Percentiles rank a stretch among this genome's conserved stretches.
Evolutionary conservation across 2,113 vertebrate genomes (phyloP).

Genomic region (Synchiropus splendidus): DNA sequence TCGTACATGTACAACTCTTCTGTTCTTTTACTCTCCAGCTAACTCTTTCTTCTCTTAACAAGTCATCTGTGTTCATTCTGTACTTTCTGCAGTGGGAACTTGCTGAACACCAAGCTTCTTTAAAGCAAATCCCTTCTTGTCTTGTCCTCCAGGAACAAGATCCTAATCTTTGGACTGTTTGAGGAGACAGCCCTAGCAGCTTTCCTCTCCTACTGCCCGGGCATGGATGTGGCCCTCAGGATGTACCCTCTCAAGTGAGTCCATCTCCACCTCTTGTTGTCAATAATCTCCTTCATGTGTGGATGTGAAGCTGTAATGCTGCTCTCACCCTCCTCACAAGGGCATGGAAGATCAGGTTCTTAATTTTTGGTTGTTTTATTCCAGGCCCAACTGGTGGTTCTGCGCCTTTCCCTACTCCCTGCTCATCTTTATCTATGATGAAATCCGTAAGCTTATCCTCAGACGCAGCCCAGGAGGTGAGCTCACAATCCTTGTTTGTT

Average conservation of each 20-base stretch:
- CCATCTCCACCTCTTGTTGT: not conserved
- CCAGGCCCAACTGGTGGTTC: conserved; percentile 76
- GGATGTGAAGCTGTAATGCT: not conserved
- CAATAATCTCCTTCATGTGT: not conserved
- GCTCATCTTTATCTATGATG: conserved; percentile 78
- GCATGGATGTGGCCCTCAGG: conserved; percentile 73
- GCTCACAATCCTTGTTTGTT: conserved; percentile 20
- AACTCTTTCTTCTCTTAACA: too few relatives aligned
- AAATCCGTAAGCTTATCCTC: conserved; percentile 75
- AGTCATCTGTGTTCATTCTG: too few relatives aligned
- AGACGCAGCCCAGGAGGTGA: conserved; percentile 75
- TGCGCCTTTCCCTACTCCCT: conserved; percentile 75
- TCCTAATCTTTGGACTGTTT: conserved; percentile 74
- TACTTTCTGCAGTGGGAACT: too few relatives aligned
- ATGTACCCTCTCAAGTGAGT: conserved; percentile 77
- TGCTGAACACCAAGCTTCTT: too few relatives aligned
- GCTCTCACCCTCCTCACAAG: not conserved
- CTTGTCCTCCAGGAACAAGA: conserved; percentile 66
- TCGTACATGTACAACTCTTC: too few relatives aligned
- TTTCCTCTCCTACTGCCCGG: conserved; percentile 74
- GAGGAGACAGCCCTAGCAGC: conserved; percentile 75
- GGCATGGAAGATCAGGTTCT: conserved; percentile 16
- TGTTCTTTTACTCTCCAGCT: too few relatives aligned
- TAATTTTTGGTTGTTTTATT: conserved; percentile 17
- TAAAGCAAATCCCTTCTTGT: too few relatives aligned